A percentile compares a stretch with the other conserved stretches of the same genome.
phyloP scores from a whole-genome alignment of 2,888 invertebrate species.

The Syrista parreyssii region DNA sequence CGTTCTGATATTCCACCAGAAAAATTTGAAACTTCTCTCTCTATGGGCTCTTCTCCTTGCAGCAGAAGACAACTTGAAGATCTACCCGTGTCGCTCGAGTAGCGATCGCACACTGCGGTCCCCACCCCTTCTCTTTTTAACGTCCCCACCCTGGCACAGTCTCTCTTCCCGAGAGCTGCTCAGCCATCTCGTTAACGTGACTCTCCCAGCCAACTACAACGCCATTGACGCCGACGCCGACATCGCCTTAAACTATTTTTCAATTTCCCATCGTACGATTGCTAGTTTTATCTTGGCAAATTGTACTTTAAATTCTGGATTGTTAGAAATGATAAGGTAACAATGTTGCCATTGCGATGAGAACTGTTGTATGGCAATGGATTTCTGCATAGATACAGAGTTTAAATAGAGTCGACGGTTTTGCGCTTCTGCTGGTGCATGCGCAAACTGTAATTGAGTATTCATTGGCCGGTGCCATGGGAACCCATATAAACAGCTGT shows the following conservation, averaged over 20 bases:
- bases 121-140: constrained; percentile 36
- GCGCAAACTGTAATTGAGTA: constrained; percentile 6
- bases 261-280: neutral
- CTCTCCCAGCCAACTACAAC: neutral
- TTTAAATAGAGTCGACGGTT: neutral
- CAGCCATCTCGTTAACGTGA: neutral
- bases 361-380: neutral
- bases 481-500: constrained; percentile 28
- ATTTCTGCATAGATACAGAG: neutral
- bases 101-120: constrained; percentile 58
- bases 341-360: neutral
- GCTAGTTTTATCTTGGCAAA: neutral
- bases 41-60: constrained; percentile 27
- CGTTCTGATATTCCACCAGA: neutral
- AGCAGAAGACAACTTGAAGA: constrained; percentile 34
- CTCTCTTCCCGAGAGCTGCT: neutral
- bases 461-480: constrained; percentile 28
- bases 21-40: constrained; percentile 6
- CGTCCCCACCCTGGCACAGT: constrained; percentile 30
- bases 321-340: neutral
- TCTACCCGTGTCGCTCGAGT: constrained; percentile 52
- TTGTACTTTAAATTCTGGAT: neutral
- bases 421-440: neutral
- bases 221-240: neutral
- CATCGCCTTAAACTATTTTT: neutral